Evolutionary conservation across 2,888 invertebrate species (phyloP), one percentile per base, ranked within the genome.

Genomic region (Cyaniris semiargus): DNA sequence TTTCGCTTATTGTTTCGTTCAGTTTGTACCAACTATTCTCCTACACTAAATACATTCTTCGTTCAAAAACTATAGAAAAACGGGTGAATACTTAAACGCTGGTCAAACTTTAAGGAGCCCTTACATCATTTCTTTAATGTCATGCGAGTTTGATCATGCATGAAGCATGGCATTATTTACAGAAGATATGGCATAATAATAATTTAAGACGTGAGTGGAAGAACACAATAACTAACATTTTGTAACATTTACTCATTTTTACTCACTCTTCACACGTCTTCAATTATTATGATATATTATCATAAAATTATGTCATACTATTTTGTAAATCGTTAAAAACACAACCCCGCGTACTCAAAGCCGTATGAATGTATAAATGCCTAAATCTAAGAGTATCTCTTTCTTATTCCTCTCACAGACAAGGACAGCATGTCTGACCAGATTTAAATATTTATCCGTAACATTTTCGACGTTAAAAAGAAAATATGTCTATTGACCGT

Each of bases 1-100:
- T 72, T 74, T 53, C 48, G 44, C 38, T 74, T 74, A 74, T 74
- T 74, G 74, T 53, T 74, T 74, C 48, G 74, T 31, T 53, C 27
- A 15, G 74, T 74, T 74, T 74, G 74, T 74, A 74, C 74, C 74
- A 23, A 74, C 74, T 53, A 53, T 74, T 74, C 48, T 27, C 1
- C 48, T 74, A 74, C 38, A 72, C 72, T 53, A 74, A 27, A 23
- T 23, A 27, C 48, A 6, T 53, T 53, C 66, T 23, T 21, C 23
- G 3, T 58, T 21, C 58, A 21, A 21, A n/a, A 18, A 58, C n/a
- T 21, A 58, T 58, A 58, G 15, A n/a, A n/a, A 58, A 8, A 58
- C 21, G 58, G 58, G 1, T 53, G 53, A 53, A 18, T 53, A 53
- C 53, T 53, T 53, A 53, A 53, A 53, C 53, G 53, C 53, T 1